phyloP scores from a whole-genome alignment of 2,888 invertebrate genomes.

The Vesta saturnalis region DNA sequence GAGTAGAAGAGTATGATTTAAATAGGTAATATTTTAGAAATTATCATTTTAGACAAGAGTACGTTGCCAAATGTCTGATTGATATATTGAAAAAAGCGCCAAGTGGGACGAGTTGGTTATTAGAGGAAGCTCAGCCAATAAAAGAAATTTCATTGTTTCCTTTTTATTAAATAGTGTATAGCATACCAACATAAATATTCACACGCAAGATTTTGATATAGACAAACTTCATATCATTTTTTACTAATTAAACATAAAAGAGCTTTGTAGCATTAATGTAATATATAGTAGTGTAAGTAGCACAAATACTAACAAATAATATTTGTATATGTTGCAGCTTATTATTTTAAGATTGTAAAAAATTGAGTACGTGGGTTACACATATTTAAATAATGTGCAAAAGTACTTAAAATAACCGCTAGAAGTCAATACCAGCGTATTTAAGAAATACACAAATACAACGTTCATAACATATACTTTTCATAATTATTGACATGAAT shows the following conservation, averaged over 20 bases:
- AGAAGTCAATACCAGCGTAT: no score
- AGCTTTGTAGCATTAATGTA: slow-evolving; percentile 19
- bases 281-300: background rate
- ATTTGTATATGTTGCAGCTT: slow-evolving; percentile 6
- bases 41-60: slow-evolving; percentile 69
- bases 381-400: no score
- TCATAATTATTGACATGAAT: no score
- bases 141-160: slow-evolving; percentile 64
- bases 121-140: slow-evolving; percentile 73
- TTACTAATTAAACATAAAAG: slow-evolving; percentile 12
- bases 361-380: background rate
- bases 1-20: slow-evolving; percentile 49
- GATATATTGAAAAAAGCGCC: slow-evolving; percentile 73
- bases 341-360: background rate
- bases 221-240: slow-evolving; percentile 11
- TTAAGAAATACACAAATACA: no score
- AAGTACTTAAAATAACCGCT: no score
- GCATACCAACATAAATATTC: background rate
- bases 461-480: no score
- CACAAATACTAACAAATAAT: background rate
- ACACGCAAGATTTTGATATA: background rate
- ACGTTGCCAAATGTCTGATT: slow-evolving; percentile 73
- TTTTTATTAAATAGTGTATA: slow-evolving; percentile 5
- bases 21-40: slow-evolving; percentile 13
- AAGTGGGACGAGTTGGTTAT: slow-evolving; percentile 78